phyloP scores from a whole-genome alignment of 2,888 invertebrate genomes.

The Drosophila mimetica region DNA sequence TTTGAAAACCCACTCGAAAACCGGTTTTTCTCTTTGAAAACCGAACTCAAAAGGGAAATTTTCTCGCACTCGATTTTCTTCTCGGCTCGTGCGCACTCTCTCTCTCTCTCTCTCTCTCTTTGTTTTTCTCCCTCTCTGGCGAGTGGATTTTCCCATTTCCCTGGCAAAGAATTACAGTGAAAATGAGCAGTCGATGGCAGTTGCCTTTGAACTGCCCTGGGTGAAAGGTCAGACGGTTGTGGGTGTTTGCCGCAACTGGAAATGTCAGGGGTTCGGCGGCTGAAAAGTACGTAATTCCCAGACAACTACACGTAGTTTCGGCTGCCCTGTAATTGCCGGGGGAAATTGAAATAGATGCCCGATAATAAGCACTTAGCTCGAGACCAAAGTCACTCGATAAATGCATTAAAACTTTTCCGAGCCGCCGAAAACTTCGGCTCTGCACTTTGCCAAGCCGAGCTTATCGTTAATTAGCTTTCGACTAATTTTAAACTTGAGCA shows the following conservation, averaged over 20 bases:
- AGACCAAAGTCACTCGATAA: constrained; percentile 70
- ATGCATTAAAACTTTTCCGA: constrained; percentile 73
- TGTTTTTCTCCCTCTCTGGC: neutral
- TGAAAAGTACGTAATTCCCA: constrained; percentile 45
- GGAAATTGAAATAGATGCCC: constrained; percentile 80
- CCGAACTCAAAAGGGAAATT: constrained; percentile 18
- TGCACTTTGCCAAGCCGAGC: constrained; percentile 43
- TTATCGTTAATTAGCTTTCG: constrained; percentile 77
- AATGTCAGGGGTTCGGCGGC: constrained; percentile 11
- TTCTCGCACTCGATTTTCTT: constrained; percentile 14
- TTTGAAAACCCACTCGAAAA: constrained; percentile 28
- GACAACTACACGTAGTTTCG: constrained; percentile 59
- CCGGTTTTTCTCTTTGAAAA: constrained; percentile 17
- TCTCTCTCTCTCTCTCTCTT: constrained; percentile 1
- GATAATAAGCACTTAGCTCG: constrained; percentile 73
- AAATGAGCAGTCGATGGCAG: constrained; percentile 45
- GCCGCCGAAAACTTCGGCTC: constrained; percentile 37
- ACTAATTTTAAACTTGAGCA: constrained; percentile 73
- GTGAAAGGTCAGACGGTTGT: constrained; percentile 61
- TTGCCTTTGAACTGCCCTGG: constrained; percentile 68
- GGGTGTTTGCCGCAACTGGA: neutral
- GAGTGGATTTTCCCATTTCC: constrained; percentile 23
- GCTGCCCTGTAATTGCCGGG: constrained; percentile 64
- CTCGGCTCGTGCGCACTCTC: constrained; percentile 15
- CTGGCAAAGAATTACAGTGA: constrained; percentile 15